Percentiles rank a stretch among this genome's conserved stretches.
These are phyloP conservation scores for Mystacornis crossleyi DNA, from an alignment of 2,113 vertebrate species.

Conservation along the genomic window DNA sequence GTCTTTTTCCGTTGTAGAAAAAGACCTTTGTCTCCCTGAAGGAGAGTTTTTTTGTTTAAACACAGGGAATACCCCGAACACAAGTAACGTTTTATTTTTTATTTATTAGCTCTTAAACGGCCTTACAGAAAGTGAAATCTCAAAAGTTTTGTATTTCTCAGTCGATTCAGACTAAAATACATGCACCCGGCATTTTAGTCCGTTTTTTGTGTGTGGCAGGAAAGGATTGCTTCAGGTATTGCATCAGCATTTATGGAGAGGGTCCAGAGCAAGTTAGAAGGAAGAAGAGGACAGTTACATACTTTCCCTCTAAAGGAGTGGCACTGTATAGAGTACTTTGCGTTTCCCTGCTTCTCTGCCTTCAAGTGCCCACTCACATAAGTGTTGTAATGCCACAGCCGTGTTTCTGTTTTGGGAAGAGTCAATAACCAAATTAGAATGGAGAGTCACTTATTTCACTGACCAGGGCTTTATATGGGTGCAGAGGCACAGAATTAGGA, in stretches of 20 bases:
- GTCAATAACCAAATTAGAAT: background rate
- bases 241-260: background rate
- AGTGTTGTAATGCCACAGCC: background rate
- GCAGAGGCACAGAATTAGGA: background rate
- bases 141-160: background rate
- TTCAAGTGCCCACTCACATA: accelerated
- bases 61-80: accelerated
- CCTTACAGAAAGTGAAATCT: background rate
- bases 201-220: background rate
- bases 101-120: background rate
- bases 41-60: background rate
- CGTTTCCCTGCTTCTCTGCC: background rate
- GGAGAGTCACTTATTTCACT: background rate
- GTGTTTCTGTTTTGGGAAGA: background rate
- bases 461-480: background rate
- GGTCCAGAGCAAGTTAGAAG: background rate
- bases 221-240: background rate
- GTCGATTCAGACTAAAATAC: background rate
- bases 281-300: background rate
- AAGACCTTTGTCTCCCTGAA: background rate
- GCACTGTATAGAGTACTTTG: background rate
- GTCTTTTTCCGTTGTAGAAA: background rate
- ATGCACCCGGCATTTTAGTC: accelerated
- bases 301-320: background rate
- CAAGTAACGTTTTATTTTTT: accelerated